Conservation (phyloP, 2,888 invertebrate species). For the Lasioglossum villosulum region DNA sequence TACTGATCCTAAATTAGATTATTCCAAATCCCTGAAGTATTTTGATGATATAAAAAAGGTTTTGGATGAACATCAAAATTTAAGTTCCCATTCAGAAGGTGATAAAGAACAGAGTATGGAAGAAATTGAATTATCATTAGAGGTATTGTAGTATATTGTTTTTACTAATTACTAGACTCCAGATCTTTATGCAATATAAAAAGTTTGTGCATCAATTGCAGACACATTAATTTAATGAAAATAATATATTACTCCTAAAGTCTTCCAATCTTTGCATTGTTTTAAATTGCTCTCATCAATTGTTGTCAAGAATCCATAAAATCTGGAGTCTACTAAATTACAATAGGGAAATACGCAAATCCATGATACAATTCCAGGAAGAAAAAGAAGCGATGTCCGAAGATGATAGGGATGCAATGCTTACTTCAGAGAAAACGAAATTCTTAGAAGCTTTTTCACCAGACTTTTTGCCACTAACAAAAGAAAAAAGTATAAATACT, state of each 20-base stretch:
- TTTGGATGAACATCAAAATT: slow-evolving; percentile 4
- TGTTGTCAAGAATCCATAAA: no score
- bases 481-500: slow-evolving; percentile 23
- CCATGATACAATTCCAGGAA: slow-evolving; percentile 24
- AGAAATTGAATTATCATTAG: background rate
- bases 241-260: no score
- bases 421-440: slow-evolving; percentile 49
- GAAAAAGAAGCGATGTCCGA: background rate
- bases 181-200: no score
- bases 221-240: no score
- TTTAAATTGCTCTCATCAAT: no score
- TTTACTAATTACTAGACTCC: background rate
- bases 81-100: background rate
- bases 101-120: background rate
- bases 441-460: slow-evolving; percentile 71
- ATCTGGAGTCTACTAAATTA: no score
- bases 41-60: slow-evolving; percentile 55
- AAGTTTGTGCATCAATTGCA: no score
- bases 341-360: slow-evolving; percentile 11
- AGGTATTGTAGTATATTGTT: slow-evolving; percentile 14
- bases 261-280: no score
- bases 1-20: slow-evolving; percentile 53
- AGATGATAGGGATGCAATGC: slow-evolving; percentile 23
- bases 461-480: slow-evolving; percentile 44
- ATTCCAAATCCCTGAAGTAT: slow-evolving; percentile 55